A percentile compares a stretch with the other conserved stretches of the same genome.
These are phyloP conservation scores for Rhagoletis zephyria DNA, from an alignment of 1,140 invertebrate species.

Conservation along the genomic window DNA sequence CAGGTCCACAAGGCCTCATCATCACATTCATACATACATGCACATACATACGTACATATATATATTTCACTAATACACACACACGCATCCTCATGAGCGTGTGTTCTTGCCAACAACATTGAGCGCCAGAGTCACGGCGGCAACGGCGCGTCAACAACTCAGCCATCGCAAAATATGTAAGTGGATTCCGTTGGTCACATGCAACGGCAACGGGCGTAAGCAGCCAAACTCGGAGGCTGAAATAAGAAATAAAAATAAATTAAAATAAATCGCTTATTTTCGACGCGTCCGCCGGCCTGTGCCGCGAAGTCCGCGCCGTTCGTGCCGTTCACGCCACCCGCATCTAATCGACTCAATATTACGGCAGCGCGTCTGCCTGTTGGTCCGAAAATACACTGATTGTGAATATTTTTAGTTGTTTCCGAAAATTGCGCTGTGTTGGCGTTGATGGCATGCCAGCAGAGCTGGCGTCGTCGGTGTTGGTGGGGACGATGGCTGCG, in stretches of 20 bases:
- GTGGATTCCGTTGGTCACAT: conserved; percentile 46
- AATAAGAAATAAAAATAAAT: conserved; percentile 36
- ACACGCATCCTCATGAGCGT: neutral
- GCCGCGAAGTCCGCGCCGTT: too few species aligned
- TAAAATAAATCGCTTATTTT: neutral
- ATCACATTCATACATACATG: too few species aligned
- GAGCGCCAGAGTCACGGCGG: neutral
- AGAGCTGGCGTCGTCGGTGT: neutral
- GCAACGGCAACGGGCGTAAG: conserved; percentile 35
- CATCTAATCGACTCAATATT: neutral
- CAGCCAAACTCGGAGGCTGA: conserved; percentile 16
- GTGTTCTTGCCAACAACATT: conserved; percentile 1
- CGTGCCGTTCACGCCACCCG: neutral
- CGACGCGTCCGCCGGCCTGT: neutral
- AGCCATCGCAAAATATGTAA: neutral
- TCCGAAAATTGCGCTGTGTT: conserved; percentile 36
- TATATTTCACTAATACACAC: neutral
- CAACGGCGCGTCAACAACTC: neutral
- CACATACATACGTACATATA: too few species aligned
- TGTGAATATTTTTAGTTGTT: conserved; percentile 43
- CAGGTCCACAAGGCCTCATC: too few species aligned
- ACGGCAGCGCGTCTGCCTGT: neutral
- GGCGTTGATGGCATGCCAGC: conserved; percentile 11
- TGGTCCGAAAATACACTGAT: conserved; percentile 23
- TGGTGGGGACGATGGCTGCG: neutral